A percentile compares a stretch with the other conserved stretches of the same genome.
phyloP scores from a whole-genome alignment of 2,113 vertebrate genomes.

The Symphodus melops region DNA sequence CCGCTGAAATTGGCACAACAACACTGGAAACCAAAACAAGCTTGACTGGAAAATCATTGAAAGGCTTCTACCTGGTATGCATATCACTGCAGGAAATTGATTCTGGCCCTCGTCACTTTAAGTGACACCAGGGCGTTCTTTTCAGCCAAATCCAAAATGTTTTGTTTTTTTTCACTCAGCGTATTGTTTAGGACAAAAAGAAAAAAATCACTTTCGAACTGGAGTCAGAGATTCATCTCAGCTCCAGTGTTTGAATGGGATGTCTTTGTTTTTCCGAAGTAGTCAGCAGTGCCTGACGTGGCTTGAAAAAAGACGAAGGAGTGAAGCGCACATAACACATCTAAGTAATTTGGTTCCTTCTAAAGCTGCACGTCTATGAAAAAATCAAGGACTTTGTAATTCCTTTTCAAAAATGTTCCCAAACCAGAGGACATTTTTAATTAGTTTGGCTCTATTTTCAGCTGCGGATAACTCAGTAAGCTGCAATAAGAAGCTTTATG shows the following conservation, averaged over 20 bases:
- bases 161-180: conserved; percentile 28
- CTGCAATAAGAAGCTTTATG: too few relatives aligned
- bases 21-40: conserved; percentile 79
- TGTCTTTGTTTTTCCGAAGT: background rate
- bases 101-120: conserved; percentile 53
- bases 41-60: conserved; percentile 82
- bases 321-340: background rate
- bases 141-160: conserved; percentile 18
- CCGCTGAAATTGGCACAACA: conserved; percentile 72
- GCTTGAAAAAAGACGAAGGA: background rate
- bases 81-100: conserved; percentile 80
- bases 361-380: too few relatives aligned
- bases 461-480: too few relatives aligned
- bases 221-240: background rate
- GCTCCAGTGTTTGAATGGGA: background rate
- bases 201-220: background rate
- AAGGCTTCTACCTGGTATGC: conserved; percentile 76
- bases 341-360: too few relatives aligned
- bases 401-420: too few relatives aligned
- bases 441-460: too few relatives aligned
- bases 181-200: conserved; percentile 35
- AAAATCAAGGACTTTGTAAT: too few relatives aligned
- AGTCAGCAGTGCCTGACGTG: background rate
- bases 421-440: too few relatives aligned
- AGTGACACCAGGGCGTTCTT: conserved; percentile 35